Conservation (phyloP, 2,888 invertebrate species). For the Eristalinus aeneus region DNA sequence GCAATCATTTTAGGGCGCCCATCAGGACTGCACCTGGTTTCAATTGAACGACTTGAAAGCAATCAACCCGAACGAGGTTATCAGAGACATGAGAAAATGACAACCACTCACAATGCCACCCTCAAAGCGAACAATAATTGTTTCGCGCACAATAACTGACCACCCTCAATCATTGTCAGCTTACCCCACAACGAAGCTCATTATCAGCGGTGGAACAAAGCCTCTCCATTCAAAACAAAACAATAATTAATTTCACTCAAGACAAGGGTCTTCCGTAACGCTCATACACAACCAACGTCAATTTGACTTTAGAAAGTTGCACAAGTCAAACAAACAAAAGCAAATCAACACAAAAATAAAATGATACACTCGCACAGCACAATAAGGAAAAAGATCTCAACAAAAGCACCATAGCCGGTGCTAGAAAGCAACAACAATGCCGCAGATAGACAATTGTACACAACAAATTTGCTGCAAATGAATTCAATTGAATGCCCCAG, state of each 20-base stretch:
- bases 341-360: not conserved
- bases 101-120: not conserved
- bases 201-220: not conserved
- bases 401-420: not conserved
- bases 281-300: not conserved
- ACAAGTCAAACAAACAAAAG: not conserved
- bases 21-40: too few species aligned
- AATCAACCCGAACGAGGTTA: not conserved
- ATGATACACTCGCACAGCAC: not conserved
- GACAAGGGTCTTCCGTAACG: not conserved
- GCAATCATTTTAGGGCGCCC: too few species aligned
- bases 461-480: not conserved
- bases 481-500: not conserved
- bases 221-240: not conserved
- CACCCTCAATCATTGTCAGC: not conserved
- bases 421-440: not conserved
- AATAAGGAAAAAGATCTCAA: not conserved
- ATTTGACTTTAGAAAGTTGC: constrained; percentile 36
- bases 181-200: not conserved
- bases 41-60: not conserved
- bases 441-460: not conserved
- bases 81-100: not conserved
- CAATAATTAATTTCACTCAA: not conserved
- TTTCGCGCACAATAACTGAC: constrained; percentile 11
- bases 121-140: not conserved